Evolutionary conservation across 2,797 vertebrate genomes (phyloP).

Genomic region (Mionectes olivaceus): DNA sequence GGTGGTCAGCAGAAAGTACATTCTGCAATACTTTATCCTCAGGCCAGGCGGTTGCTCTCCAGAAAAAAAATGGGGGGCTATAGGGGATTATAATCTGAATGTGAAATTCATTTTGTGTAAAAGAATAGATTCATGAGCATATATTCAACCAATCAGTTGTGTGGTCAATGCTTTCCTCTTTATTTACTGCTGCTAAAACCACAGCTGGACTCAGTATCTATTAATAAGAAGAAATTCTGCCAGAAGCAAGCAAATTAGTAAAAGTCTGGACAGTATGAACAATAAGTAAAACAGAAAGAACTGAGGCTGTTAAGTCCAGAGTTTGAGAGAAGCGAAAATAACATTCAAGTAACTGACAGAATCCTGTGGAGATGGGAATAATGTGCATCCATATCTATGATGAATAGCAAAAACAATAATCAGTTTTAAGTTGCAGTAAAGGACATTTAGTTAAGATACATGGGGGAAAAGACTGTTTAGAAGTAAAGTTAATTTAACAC

Average conservation of each 20-base stretch:
- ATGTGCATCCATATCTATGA: neutral
- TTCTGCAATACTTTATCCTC: neutral
- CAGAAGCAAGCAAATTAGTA: neutral
- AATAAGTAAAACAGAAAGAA: neutral
- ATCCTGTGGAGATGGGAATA: neutral
- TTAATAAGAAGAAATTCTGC: neutral
- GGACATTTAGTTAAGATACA: neutral
- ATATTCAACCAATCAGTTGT: neutral
- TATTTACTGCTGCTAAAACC: neutral
- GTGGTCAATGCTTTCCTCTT: neutral
- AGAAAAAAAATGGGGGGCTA: neutral
- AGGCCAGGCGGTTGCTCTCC: neutral
- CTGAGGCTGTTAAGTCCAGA: neutral
- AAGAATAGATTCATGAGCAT: neutral
- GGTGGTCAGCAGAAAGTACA: neutral
- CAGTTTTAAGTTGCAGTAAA: neutral
- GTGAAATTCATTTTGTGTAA: neutral
- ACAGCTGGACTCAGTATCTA: neutral
- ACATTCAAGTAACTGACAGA: neutral
- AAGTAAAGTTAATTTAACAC: neutral
- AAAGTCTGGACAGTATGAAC: neutral
- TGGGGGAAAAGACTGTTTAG: neutral
- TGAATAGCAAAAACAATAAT: neutral
- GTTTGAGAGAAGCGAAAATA: neutral
- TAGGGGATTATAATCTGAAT: neutral